phyloP scores from a whole-genome alignment of 2,113 vertebrate genomes.

The Peromyscus polionotus region DNA sequence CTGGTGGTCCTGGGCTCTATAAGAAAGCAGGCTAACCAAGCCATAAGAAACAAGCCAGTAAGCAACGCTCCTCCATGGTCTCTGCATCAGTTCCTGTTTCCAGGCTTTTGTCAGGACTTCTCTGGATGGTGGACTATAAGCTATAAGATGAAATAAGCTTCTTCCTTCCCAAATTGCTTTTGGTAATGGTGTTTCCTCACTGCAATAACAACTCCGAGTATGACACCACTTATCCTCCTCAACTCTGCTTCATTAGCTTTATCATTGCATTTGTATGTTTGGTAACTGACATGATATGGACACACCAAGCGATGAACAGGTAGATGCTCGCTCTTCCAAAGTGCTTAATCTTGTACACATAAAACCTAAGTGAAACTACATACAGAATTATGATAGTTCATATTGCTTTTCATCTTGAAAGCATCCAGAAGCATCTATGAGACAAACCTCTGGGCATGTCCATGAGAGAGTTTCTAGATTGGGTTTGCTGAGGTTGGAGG shows the following conservation, averaged over 20 bases:
- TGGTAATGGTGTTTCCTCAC: not conserved
- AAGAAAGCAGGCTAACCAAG: not conserved
- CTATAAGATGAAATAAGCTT: not conserved
- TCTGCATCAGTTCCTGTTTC: not conserved
- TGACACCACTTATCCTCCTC: not conserved
- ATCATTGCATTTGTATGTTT: not conserved
- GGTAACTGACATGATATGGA: not conserved
- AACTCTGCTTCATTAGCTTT: not conserved
- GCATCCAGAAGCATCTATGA: not conserved
- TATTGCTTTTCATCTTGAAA: not conserved
- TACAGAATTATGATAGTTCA: not conserved
- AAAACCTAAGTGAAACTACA: not conserved
- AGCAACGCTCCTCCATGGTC: not conserved
- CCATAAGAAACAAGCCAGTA: not conserved
- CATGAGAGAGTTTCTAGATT: not conserved
- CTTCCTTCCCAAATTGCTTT: not conserved
- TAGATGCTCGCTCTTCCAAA: not conserved
- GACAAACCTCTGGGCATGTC: not conserved
- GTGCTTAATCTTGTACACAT: not conserved
- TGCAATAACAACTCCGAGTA: not conserved
- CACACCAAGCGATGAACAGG: no score
- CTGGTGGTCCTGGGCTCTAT: not conserved
- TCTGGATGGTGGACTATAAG: not conserved
- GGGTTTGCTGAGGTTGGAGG: not conserved
- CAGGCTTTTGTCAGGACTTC: not conserved